Evolutionary conservation across 2,888 invertebrate genomes (phyloP), one percentile per base, ranked within the genome.

Genomic region (Invenusta paracnida): DNA sequence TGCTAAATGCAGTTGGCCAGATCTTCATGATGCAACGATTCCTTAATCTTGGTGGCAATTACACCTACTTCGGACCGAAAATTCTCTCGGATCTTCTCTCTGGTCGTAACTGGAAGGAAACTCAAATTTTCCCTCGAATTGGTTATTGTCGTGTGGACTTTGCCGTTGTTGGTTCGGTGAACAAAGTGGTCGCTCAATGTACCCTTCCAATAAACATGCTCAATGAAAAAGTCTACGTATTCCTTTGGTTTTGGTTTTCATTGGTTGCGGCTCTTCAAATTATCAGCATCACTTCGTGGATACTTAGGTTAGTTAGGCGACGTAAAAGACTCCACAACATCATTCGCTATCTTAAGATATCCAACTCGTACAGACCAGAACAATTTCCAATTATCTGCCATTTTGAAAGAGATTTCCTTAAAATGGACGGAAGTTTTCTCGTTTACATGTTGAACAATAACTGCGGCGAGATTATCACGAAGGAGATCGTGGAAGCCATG

Each of bases 201-300:
- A 30, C 84, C 11, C 31, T 85, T 13, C 85, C 85, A 0, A 85
- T 85, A 13, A 85, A 85, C 31, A 85, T 85, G 85, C 28, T 85
- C 30, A 85, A 85, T 85, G 85, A 85, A 29, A 85, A 85, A 31
- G 30, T 85, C 27, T 85, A 85, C 85, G 85, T 48, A n/a, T 85
- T 85, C 85, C 85, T 85, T 23, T 85, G 85, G 85, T 85, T 85
- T 66, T 85, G 85, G 85, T 86, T 85, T 48, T 29, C 85, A 1
- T 23, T 85, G n/a, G 83, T 27, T n/a, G 30, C 85, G 0, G 85
- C 82, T 27, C 48, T 85, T 0, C n/a, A 31, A 30, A 2, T 85
- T 11, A 23, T 27, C n/a, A 31, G 85, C 17, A 66, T 85, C 1
- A 2, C 5, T 11, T 1, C 67, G 27, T 85, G 85, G 85, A 25